Base-by-base conservation (phyloP, 2,888 invertebrate species). In the Eledone cirrhosa region DNA sequence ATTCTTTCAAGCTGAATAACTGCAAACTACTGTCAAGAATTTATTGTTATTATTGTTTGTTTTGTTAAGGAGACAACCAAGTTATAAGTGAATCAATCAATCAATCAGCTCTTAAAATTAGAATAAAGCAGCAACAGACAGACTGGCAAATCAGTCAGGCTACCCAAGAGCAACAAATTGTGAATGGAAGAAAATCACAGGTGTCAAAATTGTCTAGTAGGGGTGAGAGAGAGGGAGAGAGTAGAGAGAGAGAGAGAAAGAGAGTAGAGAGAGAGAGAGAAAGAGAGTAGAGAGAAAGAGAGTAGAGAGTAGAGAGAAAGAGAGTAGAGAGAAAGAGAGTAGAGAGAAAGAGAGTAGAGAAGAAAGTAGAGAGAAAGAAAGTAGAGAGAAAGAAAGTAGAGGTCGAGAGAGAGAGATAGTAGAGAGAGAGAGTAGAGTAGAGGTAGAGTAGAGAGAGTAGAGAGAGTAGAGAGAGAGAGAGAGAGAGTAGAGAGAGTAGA, bases 61-160 rank as follows among this genome's bases (percentile, higher is more conserved):
- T n/a, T n/a, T 11, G 5, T 41, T 41, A 41, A 41, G 41, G 41
- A 41, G 41, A 41, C 41, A n/a, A n/a, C n/a, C n/a, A 0, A 41
- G 41, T 41, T 41, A 11, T 41, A 41, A 41, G 41, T 41, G 8
- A 41, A 41, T 41, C 41, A 41, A 41, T 41, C 41, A 41, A 41
- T 41, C 41, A 41, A 41, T 41, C 41, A 86, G 77, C 85, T 85
- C 82, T 84, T 82, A 77, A 82, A 81, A 69, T 81, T 81, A 79
- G 81, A 83, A 41, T 80, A 75, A 31, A 53, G 27, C 27, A 22
- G 14, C 77, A 84, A 84, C 48, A 82, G 82, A 72, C 80, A 82
- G 33, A 83, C 76, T 77, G 80, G 82, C n/a, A n/a, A n/a, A n/a
- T n/a, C n/a, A 16, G 80, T 69, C 19, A 41, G 41, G 11, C 41